Evolutionary conservation across 2,797 vertebrate species (phyloP).

Genomic region (Perdix hodgsoniae): DNA sequence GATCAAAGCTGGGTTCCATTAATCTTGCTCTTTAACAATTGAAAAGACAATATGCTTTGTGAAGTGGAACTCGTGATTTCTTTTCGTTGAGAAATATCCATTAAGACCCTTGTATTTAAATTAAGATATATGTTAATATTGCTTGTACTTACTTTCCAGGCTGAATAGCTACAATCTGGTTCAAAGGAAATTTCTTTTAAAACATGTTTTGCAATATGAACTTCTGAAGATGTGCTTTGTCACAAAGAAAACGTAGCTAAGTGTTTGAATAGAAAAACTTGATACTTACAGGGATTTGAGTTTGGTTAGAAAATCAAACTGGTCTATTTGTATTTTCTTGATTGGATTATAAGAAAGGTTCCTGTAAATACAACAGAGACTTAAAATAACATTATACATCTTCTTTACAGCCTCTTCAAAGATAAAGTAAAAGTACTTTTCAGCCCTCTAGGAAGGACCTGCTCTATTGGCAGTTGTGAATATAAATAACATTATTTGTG

Average conservation of each 20-base stretch:
- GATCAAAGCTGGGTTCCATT: neutral
- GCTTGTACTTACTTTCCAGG: neutral
- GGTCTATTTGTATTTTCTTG: conserved; percentile 87
- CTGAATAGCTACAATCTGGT: neutral
- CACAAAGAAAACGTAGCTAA: neutral
- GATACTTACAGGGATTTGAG: conserved; percentile 95
- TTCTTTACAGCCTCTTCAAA: neutral
- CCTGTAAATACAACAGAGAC: conserved; percentile 75
- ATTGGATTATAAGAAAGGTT: conserved; percentile 96
- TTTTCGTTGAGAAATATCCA: neutral
- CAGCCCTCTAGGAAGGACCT: neutral
- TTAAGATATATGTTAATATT: neutral
- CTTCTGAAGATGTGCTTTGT: neutral
- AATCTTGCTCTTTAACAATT: neutral
- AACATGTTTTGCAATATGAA: neutral
- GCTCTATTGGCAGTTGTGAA: neutral
- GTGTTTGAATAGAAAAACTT: neutral
- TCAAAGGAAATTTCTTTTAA: neutral
- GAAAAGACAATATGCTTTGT: neutral
- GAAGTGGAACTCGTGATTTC: neutral
- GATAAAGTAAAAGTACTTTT: neutral
- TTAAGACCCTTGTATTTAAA: neutral
- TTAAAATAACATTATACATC: neutral
- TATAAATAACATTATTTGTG: neutral
- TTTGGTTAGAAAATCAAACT: conserved; percentile 91